Evolutionary conservation across 2,888 invertebrate genomes (phyloP).

Genomic region (Eupithecia insigniata): DNA sequence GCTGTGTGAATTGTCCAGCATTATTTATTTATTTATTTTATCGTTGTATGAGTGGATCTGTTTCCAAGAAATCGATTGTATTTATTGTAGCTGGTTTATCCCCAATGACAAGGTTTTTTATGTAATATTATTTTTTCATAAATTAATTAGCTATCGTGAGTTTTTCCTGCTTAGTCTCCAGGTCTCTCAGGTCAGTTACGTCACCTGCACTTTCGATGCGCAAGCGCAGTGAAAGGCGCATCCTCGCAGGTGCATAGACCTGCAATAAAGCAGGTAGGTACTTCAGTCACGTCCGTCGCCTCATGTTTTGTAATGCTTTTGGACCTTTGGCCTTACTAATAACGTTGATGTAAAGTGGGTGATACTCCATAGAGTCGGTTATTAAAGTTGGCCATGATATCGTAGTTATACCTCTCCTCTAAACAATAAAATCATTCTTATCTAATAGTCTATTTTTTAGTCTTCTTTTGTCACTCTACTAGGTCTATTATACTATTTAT

Average conservation of each 20-base stretch:
- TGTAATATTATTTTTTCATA: neutral
- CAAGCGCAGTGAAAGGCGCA: slow-evolving; percentile 80
- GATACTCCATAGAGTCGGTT: neutral
- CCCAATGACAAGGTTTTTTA: neutral
- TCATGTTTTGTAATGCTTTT: slow-evolving; percentile 14
- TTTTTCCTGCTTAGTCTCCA: slow-evolving; percentile 4
- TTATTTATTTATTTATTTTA: no score
- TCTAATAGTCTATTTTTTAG: no score
- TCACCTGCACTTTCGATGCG: slow-evolving; percentile 80
- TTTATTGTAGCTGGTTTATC: neutral
- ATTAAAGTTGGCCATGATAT: no score
- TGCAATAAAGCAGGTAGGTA: slow-evolving; percentile 25
- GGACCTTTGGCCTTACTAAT: slow-evolving; percentile 21
- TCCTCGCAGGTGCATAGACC: slow-evolving; percentile 64
- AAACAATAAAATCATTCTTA: no score
- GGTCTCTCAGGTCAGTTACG: slow-evolving; percentile 70
- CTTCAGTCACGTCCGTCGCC: slow-evolving; percentile 24
- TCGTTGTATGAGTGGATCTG: neutral
- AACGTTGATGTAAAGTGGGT: neutral
- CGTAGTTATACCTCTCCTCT: no score
- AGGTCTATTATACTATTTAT: no score
- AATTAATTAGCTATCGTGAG: neutral
- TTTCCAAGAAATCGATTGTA: neutral
- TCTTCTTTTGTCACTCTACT: no score
- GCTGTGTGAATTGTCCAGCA: no score